phyloP scores from a whole-genome alignment of 2,113 vertebrate genomes.

The Jaculus jaculus region DNA sequence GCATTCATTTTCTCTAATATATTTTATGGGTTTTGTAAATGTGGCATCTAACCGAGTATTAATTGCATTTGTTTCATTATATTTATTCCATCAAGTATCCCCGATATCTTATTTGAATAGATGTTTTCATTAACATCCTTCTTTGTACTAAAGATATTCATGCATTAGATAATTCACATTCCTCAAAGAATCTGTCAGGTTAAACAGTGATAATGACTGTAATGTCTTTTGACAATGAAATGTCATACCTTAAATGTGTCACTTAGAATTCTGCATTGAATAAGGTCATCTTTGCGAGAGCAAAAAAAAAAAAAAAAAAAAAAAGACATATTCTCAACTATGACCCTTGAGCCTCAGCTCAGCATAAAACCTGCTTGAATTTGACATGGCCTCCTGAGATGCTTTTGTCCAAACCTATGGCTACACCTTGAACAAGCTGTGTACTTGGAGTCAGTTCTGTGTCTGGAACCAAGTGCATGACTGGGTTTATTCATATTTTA shows the following conservation, averaged over 20 bases:
- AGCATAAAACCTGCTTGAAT: not conserved
- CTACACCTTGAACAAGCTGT: not conserved
- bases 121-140: constrained; percentile 31
- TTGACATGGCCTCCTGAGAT: not conserved
- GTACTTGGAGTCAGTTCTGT: not conserved
- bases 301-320: too few relatives aligned
- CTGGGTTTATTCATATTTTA: not conserved
- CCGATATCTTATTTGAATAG: not conserved
- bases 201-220: constrained; percentile 50
- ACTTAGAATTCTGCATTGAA: constrained; percentile 55
- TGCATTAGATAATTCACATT: constrained; percentile 28
- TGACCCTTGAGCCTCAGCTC: not conserved
- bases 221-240: constrained; percentile 72
- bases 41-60: not conserved
- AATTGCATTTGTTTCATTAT: not conserved
- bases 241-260: constrained; percentile 59
- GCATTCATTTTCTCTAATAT: not conserved
- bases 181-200: constrained; percentile 46
- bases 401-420: not conserved
- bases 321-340: too few relatives aligned
- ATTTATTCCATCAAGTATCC: not conserved
- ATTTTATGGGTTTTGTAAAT: not conserved
- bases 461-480: not conserved
- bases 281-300: constrained; percentile 47
- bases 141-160: not conserved